A percentile compares a stretch with the other conserved stretches of the same genome.
phyloP scores from a whole-genome alignment of 2,113 vertebrate genomes.

The Tragelaphus scriptus region DNA sequence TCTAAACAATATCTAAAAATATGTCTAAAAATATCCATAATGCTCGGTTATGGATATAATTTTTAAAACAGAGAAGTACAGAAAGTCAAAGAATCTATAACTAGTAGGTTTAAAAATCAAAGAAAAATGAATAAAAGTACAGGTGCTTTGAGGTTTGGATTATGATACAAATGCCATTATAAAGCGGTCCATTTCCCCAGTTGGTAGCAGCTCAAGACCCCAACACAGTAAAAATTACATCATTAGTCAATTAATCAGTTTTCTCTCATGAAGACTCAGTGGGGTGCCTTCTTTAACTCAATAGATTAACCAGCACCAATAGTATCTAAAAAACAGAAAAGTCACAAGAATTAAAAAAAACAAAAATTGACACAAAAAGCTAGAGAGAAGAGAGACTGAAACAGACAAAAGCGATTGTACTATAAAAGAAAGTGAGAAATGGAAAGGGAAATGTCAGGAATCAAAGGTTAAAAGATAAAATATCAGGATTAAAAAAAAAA shows the following conservation, averaged over 20 bases:
- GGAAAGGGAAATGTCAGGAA: conserved; percentile 51
- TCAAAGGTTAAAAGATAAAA: conserved; percentile 63
- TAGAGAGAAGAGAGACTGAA: not conserved
- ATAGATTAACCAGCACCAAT: not conserved
- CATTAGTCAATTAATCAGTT: conserved; percentile 62
- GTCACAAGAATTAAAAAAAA: conserved; percentile 9
- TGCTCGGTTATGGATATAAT: not conserved
- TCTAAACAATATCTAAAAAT: not conserved
- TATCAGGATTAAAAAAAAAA: not conserved
- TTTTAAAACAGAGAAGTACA: conserved; percentile 6
- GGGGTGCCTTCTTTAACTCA: conserved; percentile 34
- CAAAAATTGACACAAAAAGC: not conserved
- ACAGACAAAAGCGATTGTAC: conserved; percentile 15
- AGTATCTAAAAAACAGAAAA: conserved; percentile 9
- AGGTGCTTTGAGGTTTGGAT: not conserved
- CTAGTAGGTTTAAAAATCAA: conserved; percentile 17
- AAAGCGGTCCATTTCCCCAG: conserved; percentile 16
- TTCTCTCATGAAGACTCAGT: not conserved
- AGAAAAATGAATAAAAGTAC: not conserved
- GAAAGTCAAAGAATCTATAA: conserved; percentile 3
- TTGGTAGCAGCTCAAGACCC: not conserved
- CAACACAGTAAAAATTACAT: conserved; percentile 27
- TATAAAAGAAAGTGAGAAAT: conserved; percentile 31
- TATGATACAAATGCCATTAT: conserved; percentile 1
- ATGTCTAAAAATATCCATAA: not conserved